Conservation (phyloP, 2,888 invertebrate genomes). For the Pseudoips prasinana region DNA sequence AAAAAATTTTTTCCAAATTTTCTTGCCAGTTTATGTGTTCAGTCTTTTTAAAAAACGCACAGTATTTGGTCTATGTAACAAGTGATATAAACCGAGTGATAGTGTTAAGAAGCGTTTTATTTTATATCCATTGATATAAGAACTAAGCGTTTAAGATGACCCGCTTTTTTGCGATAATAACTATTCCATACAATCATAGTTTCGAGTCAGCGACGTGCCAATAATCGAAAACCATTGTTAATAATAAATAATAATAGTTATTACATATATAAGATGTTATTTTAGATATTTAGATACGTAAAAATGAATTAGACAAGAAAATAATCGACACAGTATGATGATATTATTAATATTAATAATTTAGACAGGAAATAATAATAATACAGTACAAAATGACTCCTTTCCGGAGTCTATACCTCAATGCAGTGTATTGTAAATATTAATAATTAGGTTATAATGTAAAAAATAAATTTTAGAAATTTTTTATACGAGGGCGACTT, state of each 20-base stretch:
- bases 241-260: slow-evolving; percentile 60
- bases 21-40: slow-evolving; percentile 17
- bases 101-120: slow-evolving; percentile 52
- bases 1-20: slow-evolving; percentile 2
- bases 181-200: slow-evolving; percentile 46
- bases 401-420: slow-evolving; percentile 58
- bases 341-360: slow-evolving; percentile 47
- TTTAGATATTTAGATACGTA: slow-evolving; percentile 50
- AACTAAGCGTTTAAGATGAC: slow-evolving; percentile 51
- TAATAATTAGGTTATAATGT: background rate
- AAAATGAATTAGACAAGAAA: slow-evolving; percentile 39
- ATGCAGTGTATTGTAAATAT: slow-evolving; percentile 73
- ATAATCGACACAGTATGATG: slow-evolving; percentile 55
- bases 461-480: slow-evolving; percentile 37
- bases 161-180: slow-evolving; percentile 21
- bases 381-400: slow-evolving; percentile 38
- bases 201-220: slow-evolving; percentile 71
- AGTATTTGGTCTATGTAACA: slow-evolving; percentile 8
- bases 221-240: slow-evolving; percentile 67
- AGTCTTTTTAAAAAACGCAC: slow-evolving; percentile 12
- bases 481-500: slow-evolving; percentile 61
- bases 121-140: slow-evolving; percentile 72
- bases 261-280: slow-evolving; percentile 71
- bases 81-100: too few species aligned
- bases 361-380: slow-evolving; percentile 43